Evolutionary conservation across 2,797 vertebrate species (phyloP), one percentile per base, ranked within the genome.

Genomic region (Pelobates cultripes): DNA sequence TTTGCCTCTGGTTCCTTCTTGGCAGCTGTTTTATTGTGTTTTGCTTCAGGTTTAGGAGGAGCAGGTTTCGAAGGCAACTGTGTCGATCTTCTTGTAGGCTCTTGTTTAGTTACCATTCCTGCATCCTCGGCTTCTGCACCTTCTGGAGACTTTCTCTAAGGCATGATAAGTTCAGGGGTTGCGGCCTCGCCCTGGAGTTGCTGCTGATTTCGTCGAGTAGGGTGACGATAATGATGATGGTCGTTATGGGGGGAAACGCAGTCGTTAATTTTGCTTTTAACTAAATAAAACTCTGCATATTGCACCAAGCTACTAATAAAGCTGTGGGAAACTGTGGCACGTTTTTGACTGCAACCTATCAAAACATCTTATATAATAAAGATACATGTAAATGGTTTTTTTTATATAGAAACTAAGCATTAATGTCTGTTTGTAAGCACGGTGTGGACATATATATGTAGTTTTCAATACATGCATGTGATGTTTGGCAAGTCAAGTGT

Each of bases 1-100:
- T 98, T 98, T 84, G 96, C 92, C 41, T 96, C 96, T 51, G 91
- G 92, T 85, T 96, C 94, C 92, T 97, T 99, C 98, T 99, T 99
- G 74, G 91, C 87, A 73, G 92, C 86, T 80, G 93, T 87, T 93
- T 98, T 99, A 92, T 96, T 97, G 85, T 96, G 93, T 91, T 99
- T 98, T 85, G 92, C 90, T 87, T 98, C 96, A 80, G 95, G 86
- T 92, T 97, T 98, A 84, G 96, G 89, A 75, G 92, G 92, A 90
- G 90, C 91, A 85, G 96, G 95, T 92, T 95, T 98, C 90, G 92
- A 90, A 86, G 94, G 97, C 91, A 99, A 92, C 91, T 97, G 95
- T 90, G 95, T 93, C 86, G 97, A 99, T 92, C 96, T 94, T 93
- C 98, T 97, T 86, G 94, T 95, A 86, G 96, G 95, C 98, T 98